Evolutionary conservation across 1,140 invertebrate genomes (phyloP).

Genomic region (Drosophila lacertosa): DNA sequence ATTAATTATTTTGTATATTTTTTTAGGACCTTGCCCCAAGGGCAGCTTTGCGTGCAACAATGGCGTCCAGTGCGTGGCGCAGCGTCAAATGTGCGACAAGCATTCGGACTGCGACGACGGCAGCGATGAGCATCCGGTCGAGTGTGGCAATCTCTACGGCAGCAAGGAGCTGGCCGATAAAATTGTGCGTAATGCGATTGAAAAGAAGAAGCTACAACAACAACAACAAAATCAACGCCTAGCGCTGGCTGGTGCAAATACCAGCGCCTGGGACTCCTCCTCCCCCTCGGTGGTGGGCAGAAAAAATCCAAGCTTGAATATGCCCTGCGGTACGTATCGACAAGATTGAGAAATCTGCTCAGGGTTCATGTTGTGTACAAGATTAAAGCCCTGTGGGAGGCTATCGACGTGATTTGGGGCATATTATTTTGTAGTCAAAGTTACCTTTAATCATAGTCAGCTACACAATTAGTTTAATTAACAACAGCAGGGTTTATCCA

Average conservation of each 20-base stretch:
- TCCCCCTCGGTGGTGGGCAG: conserved; percentile 23
- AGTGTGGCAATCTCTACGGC: conserved; percentile 80
- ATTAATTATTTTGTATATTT: conserved; percentile 35
- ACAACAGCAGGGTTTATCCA: no score
- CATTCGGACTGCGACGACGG: conserved; percentile 88
- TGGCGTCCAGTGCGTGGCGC: conserved; percentile 88
- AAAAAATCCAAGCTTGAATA: conserved; percentile 37
- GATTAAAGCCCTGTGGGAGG: no score
- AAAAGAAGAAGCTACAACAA: conserved; percentile 47
- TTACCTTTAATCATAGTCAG: no score
- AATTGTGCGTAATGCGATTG: conserved; percentile 76
- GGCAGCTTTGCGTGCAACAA: conserved; percentile 89
- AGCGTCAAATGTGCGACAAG: conserved; percentile 88
- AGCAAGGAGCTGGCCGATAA: conserved; percentile 77
- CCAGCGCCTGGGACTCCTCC: conserved; percentile 41
- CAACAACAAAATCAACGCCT: conserved; percentile 13
- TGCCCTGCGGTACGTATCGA: conserved; percentile 56
- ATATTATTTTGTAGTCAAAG: no score
- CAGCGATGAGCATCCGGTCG: conserved; percentile 86
- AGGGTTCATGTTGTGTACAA: neutral
- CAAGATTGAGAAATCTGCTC: conserved; percentile 22
- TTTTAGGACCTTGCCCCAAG: conserved; percentile 85
- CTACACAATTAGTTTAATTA: no score
- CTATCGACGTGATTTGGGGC: no score
- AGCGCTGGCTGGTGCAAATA: conserved; percentile 33